These are phyloP conservation scores for Pheucticus melanocephalus DNA, from an alignment of 2,113 vertebrate species.

Conservation along the genomic window DNA sequence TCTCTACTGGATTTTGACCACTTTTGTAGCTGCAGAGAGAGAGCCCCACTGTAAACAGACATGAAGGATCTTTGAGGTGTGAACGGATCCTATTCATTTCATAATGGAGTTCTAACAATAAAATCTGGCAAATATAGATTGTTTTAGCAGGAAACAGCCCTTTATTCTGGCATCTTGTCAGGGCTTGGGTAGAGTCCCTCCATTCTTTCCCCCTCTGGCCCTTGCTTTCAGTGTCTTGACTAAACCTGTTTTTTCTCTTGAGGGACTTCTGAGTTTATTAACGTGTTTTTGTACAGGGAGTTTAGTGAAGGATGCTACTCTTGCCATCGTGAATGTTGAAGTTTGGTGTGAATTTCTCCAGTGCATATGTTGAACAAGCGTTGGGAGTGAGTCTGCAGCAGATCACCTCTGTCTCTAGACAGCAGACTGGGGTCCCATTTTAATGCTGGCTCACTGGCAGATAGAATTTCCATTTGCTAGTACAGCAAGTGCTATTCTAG, in stretches of 20 bases:
- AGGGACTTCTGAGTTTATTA: slow-evolving; percentile 16
- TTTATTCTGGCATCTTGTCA: slow-evolving; percentile 41
- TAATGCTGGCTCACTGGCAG: neutral
- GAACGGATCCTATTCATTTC: slow-evolving; percentile 24
- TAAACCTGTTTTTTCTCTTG: slow-evolving; percentile 16
- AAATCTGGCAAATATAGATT: slow-evolving; percentile 4
- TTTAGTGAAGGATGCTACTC: neutral
- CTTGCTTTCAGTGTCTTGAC: slow-evolving; percentile 8
- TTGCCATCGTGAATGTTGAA: neutral
- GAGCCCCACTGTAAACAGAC: neutral
- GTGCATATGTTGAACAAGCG: neutral
- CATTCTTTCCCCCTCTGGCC: slow-evolving; percentile 20
- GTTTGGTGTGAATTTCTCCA: neutral
- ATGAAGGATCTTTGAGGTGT: neutral
- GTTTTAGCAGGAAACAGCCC: slow-evolving; percentile 30
- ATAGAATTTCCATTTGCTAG: slow-evolving; percentile 3
- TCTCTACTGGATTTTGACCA: neutral
- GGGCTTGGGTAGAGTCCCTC: slow-evolving; percentile 51
- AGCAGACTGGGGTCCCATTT: neutral
- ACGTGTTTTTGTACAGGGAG: neutral
- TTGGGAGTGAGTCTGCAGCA: neutral
- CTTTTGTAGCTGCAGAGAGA: neutral
- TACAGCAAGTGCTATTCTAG: neutral
- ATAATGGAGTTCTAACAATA: slow-evolving; percentile 35
- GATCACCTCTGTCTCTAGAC: neutral